Evolutionary conservation across 2,888 invertebrate genomes (phyloP).

Genomic region (Hirtodrosophila confusa): DNA sequence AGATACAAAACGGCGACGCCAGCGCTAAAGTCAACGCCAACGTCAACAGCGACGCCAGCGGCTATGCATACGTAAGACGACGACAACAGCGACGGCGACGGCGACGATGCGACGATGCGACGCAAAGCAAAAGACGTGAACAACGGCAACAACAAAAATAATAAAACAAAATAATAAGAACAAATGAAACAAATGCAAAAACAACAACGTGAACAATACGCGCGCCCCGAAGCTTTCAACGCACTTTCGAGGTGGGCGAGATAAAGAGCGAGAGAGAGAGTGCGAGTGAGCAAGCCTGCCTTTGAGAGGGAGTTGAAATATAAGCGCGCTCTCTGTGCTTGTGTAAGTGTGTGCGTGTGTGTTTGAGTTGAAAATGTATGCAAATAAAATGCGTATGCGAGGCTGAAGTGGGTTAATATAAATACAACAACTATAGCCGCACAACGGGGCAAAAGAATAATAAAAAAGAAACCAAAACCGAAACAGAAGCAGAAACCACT

Average conservation of each 20-base stretch:
- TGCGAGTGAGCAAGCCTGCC: conserved; percentile 15
- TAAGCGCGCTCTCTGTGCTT: conserved; percentile 14
- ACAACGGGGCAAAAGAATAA: conserved; percentile 33
- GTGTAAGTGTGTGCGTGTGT: conserved; percentile 23
- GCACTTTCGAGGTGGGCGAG: conserved; percentile 47
- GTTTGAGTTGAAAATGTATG: conserved; percentile 61
- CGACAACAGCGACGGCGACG: conserved; percentile 41
- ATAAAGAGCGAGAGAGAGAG: conserved; percentile 19
- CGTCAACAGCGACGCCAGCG: conserved; percentile 33
- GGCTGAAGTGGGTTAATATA: conserved; percentile 77
- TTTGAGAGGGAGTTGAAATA: conserved; percentile 32
- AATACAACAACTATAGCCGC: conserved; percentile 55
- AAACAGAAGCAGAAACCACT: conserved; percentile 34
- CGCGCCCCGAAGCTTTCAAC: conserved; percentile 61
- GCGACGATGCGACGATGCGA: conserved; percentile 29
- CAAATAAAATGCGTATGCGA: conserved; percentile 77
- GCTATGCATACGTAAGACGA: conserved; percentile 63
- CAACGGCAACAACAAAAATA: conserved; percentile 46
- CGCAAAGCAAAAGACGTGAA: conserved; percentile 30
- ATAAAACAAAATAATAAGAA: conserved; percentile 67
- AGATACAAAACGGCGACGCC: conserved; percentile 59
- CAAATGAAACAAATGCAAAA: conserved; percentile 35
- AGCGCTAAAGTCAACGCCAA: conserved; percentile 24
- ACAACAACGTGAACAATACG: conserved; percentile 52
- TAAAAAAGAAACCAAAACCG: background rate